Evolutionary conservation across 1,140 invertebrate species (phyloP), one percentile per base, ranked within the genome.

Genomic region (Drosophila pectinifera): DNA sequence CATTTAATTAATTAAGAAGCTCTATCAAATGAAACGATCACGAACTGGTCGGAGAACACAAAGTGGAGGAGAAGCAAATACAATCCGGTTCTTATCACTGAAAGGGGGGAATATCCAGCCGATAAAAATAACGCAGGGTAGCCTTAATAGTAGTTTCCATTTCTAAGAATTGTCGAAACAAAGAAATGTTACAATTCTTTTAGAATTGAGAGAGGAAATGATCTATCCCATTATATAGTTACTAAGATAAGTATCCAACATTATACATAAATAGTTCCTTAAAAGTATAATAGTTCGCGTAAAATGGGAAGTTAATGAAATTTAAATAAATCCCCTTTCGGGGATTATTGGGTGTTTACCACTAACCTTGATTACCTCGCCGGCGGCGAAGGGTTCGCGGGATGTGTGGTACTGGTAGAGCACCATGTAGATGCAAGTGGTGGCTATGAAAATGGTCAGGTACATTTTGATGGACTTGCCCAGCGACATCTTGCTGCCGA

Each of bases 401-500:
- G 82, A 91, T 75, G 91, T 78, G 69, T 92, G 91, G 63, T 92
- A 91, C 75, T 92, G 91, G 64, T 92, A 92, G 46, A 92, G 88
- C 51, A 88, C 83, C 91, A 92, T 92, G 55, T 92, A 92, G 53
- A 92, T 91, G 76, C 91, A 92, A 39, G 90, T 91, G 58, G 91
- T 92, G 51, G 86, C 81, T 74, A 92, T 59, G 72, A 92, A 91
- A 72, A 92, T 92, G 54, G 91, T 92, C 88, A 92, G 90, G 91
- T 92, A 92, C 91, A 92, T 92, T 92, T 91, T 92, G 64, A 91
- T 85, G 57, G 91, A 91, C 86, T 90, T 91, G 18, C 85, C 91
- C 64, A 91, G 56, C 39, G 83, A 79, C 91, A 91, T 91, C 65
- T 92, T 91, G 56, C 58, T 81, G 62, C 54, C 67, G 57, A 42